Evolutionary conservation across 2,797 vertebrate genomes (phyloP), one percentile per base, ranked within the genome.

Genomic region (Psittacula derbiana): DNA sequence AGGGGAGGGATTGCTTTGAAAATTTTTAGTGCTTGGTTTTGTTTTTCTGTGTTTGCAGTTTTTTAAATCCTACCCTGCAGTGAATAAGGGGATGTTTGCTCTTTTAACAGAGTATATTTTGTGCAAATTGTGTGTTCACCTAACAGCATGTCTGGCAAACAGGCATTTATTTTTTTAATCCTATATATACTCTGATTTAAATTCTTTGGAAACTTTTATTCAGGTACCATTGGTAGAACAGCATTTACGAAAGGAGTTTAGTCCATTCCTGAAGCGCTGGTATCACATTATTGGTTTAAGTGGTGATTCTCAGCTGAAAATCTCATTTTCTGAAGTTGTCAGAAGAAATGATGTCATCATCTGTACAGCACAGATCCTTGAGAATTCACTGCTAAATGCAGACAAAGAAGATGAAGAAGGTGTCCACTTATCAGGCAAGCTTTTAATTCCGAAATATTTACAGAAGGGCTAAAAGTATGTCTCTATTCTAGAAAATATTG

Each of bases 361-460:
- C 93, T 98, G 99, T 96, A 99, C 99, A 30, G 99, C 99, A 76
- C 99, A 99, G 97, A 99, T 99, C 71, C 98, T 99, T 87, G 99
- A 99, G 97, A 99, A 99, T 97, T 98, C 98, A 71, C 98, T 99
- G 92, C 96, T 98, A 84, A 98, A 98, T 86, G 96, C 97, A 36
- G 96, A 97, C 41, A 89, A 91, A 17, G 98, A 98, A 74, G 98
- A 98, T 38, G 99, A 99, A 85, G 98, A 99, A 83, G 98, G 98
- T 44, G 97, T 99, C 94, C 94, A 95, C 30, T 95, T 99, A 74
- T 99, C 98, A 95, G 99, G 99, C 99, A 97, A 88, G 95, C 76
- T 75, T 79, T 90, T 89, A 50, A 89, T 91, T 79, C 21, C 74
- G 40, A 57, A 62, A 31, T 71, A 75, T 90, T 86, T 88, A n/a